A percentile compares a stretch with the other conserved stretches of the same genome.
phyloP scores from a whole-genome alignment of 1,140 invertebrate species.

The Drosophila navojoa region DNA sequence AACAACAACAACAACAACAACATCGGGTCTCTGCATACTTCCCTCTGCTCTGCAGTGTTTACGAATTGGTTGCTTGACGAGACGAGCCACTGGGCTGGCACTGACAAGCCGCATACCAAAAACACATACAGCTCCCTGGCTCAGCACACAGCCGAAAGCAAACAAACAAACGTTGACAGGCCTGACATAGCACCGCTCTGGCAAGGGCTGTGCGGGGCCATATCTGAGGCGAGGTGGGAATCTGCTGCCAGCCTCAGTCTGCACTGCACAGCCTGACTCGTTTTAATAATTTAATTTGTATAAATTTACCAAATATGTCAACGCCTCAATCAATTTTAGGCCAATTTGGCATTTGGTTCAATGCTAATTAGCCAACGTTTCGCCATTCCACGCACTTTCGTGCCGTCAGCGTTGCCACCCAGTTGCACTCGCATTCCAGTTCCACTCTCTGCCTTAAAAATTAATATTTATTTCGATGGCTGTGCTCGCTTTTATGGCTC shows the following conservation, averaged over 20 bases:
- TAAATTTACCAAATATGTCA: conserved; percentile 76
- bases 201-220: not conserved
- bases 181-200: conserved; percentile 47
- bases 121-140: conserved; percentile 6
- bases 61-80: conserved; percentile 18
- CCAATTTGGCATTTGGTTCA: conserved; percentile 27
- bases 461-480: conserved; percentile 64
- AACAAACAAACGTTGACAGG: conserved; percentile 63
- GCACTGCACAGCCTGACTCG: conserved; percentile 3
- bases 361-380: conserved; percentile 49
- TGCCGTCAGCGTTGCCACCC: conserved; percentile 36
- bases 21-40: conserved; percentile 18
- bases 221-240: not conserved
- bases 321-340: conserved; percentile 51
- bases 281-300: conserved; percentile 79
- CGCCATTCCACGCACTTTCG: conserved; percentile 25
- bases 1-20: conserved; percentile 34
- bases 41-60: too few species aligned
- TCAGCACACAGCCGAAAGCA: conserved; percentile 19
- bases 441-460: conserved; percentile 45
- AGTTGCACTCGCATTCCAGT: conserved; percentile 28
- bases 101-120: conserved; percentile 70
- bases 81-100: conserved; percentile 63
- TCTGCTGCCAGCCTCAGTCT: not conserved
- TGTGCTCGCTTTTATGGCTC: conserved; percentile 31